Evolutionary conservation across 2,797 vertebrate species (phyloP), one percentile per base, ranked within the genome.

Genomic region (Phaenicophaeus curvirostris): DNA sequence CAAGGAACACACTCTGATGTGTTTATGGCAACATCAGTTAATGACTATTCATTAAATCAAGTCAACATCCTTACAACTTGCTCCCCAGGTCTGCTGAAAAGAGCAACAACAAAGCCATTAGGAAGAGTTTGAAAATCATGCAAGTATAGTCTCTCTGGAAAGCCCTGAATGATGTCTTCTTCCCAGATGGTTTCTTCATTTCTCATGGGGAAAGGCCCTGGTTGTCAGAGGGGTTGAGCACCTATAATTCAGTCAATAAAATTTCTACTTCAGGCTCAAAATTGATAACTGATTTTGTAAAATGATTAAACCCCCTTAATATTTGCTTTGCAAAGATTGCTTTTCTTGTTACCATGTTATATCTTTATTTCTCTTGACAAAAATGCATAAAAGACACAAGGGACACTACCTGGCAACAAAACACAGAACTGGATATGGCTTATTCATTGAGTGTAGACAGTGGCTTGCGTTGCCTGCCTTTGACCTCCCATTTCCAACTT

Each of bases 31-130:
- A 73, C 51, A 76, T 66, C 46, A 87, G 35, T 72, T 85, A 84
- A 91, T 76, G 69, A 92, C 66, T 94, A 28, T 69, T 91, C 68
- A 81, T 93, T 75, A 71, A 48, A 75, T 15, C 51, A 39, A 66
- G 62, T 2, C 18, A 91, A 69, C 16, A 41, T 44, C 82, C 87
- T 82, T 65, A 53, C 58, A 85, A 50, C 76, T 75, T 69, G 73
- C 58, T 95, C 73, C 65, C 25, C 1, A 54, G 7, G 41, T 55
- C 51, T 73, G 30, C 46, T 35, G 31, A 66, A 78, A 95, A 79
- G 42, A 72, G 25, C 72, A 94, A 33, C 58, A 82, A 66, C 42
- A 74, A 79, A 90, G 33, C 27, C 66, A 50, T 62, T 12, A 42
- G 15, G 42, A 69, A 76, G n/a, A 61, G 48, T 30, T 31, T 75